Percentiles rank a stretch among this genome's conserved stretches.
These are phyloP conservation scores for Psilopsiagon aurifrons DNA, from an alignment of 2,113 vertebrate species.

Conservation along the genomic window DNA sequence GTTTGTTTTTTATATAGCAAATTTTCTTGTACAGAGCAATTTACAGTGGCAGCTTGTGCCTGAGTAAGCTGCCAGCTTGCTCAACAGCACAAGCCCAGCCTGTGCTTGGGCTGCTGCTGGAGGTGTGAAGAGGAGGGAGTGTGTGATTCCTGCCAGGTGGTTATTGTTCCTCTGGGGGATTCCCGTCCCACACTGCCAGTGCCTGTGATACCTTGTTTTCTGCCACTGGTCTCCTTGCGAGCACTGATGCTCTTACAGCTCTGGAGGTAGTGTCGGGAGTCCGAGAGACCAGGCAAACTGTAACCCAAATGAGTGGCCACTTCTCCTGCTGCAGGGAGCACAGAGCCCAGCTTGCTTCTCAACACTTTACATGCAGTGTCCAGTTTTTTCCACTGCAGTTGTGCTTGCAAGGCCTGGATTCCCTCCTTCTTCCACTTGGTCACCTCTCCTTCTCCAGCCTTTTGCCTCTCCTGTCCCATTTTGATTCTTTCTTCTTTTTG, in stretches of 20 bases:
- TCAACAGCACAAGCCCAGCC: no score
- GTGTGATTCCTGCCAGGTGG: not conserved
- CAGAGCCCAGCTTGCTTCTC: not conserved
- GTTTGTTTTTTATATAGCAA: not conserved
- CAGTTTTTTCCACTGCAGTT: not conserved
- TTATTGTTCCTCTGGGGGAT: not conserved
- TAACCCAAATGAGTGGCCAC: not conserved
- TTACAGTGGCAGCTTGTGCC: not conserved
- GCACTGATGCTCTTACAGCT: accelerated
- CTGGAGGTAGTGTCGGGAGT: accelerated
- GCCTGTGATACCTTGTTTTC: not conserved
- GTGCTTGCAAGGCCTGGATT: not conserved
- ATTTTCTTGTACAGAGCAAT: not conserved
- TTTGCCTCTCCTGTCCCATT: not conserved
- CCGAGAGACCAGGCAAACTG: not conserved
- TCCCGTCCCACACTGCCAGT: not conserved
- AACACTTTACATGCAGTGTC: accelerated
- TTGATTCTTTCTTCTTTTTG: not conserved
- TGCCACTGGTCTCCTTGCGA: not conserved
- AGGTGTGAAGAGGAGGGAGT: not conserved
- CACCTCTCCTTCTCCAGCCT: not conserved
- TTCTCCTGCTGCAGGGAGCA: not conserved
- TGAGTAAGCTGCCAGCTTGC: no score
- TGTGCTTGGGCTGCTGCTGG: not conserved
- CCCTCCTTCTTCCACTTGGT: not conserved